Evolutionary conservation across 1,140 invertebrate species (phyloP).

Genomic region (Papilio aristodemus): DNA sequence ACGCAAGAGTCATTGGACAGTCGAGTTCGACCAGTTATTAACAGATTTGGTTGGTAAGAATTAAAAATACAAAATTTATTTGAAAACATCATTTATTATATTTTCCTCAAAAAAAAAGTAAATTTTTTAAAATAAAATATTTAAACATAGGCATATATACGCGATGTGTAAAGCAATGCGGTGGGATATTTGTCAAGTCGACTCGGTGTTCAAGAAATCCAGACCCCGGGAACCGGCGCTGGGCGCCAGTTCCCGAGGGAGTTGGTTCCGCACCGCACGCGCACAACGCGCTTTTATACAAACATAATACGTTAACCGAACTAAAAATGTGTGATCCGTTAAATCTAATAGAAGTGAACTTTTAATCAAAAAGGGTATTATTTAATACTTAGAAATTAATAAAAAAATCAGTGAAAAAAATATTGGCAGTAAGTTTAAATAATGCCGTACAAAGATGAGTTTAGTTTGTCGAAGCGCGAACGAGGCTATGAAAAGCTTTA

Average conservation of each 20-base stretch:
- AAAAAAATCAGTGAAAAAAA: constrained; percentile 67
- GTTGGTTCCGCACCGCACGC: background rate
- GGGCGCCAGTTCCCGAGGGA: background rate
- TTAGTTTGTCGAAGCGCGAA: constrained; percentile 70
- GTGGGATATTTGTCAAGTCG: constrained; percentile 39
- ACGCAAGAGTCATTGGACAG: too few relatives aligned
- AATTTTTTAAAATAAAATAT: constrained; percentile 79
- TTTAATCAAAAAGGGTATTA: constrained; percentile 47
- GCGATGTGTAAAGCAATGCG: constrained; percentile 59
- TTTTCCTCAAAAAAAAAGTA: constrained; percentile 77
- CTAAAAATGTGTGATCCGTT: constrained; percentile 70
- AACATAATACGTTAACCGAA: constrained; percentile 59
- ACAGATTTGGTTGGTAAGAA: constrained; percentile 21
- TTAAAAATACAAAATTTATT: constrained; percentile 56
- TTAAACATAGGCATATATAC: constrained; percentile 73
- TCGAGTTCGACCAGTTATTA: too few relatives aligned
- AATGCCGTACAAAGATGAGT: constrained; percentile 44
- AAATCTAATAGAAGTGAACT: constrained; percentile 65
- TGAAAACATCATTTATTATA: constrained; percentile 80
- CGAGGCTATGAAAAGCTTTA: constrained; percentile 73
- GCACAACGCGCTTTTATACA: constrained; percentile 50
- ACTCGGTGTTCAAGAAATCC: constrained; percentile 12
- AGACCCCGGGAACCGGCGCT: constrained; percentile 6
- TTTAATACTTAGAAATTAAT: constrained; percentile 56
- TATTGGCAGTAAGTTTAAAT: constrained; percentile 71